Evolutionary conservation across 2,113 vertebrate species (phyloP).

Genomic region (Abramis brama): DNA sequence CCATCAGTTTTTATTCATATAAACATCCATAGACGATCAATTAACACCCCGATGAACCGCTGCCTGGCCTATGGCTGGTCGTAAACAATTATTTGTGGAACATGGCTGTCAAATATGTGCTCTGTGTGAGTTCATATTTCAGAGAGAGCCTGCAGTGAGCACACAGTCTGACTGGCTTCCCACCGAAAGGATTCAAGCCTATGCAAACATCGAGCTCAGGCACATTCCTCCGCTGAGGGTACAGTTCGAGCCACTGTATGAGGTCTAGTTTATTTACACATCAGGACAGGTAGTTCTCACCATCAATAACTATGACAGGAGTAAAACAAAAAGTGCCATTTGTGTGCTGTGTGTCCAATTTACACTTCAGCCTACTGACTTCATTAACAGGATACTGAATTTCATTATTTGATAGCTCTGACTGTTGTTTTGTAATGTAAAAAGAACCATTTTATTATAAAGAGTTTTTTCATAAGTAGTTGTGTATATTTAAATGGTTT

Average conservation of each 20-base stretch:
- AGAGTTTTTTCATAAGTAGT: neutral
- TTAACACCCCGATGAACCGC: constrained; percentile 45
- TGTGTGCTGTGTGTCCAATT: neutral
- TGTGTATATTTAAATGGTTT: neutral
- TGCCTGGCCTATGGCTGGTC: neutral
- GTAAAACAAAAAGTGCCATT: neutral
- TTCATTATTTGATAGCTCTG: neutral
- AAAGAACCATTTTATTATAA: neutral
- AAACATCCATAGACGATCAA: constrained; percentile 36
- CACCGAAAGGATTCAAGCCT: constrained; percentile 20
- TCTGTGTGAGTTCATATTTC: constrained; percentile 38
- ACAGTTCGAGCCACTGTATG: constrained; percentile 35
- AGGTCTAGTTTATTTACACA: constrained; percentile 38
- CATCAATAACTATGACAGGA: constrained; percentile 27
- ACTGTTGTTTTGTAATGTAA: neutral
- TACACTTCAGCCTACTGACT: neutral
- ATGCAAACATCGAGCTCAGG: constrained; percentile 37
- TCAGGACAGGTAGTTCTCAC: constrained; percentile 34
- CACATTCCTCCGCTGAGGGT: constrained; percentile 29
- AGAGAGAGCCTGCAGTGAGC: constrained; percentile 19
- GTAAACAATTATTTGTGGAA: constrained; percentile 47
- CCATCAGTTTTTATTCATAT: constrained; percentile 37
- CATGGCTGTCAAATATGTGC: constrained; percentile 18
- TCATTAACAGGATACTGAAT: neutral
- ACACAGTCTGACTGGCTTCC: constrained; percentile 22